Base-by-base conservation (phyloP, 1,140 invertebrate genomes). In the Camponotus vicinus region DNA sequence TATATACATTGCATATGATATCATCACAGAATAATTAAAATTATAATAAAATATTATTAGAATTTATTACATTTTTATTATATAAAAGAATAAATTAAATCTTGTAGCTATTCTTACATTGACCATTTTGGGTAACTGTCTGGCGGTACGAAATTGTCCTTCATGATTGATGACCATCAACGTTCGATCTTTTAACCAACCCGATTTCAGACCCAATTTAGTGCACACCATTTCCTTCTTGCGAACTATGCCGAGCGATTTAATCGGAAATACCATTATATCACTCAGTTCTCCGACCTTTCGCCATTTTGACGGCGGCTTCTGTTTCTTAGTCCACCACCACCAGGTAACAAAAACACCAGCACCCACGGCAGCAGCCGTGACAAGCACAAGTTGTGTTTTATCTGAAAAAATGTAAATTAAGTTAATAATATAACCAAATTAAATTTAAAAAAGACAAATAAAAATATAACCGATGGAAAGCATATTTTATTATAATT, bases 71-170 rank as follows among this genome's bases (percentile, higher is more conserved):
- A 11, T 15, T 42, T 7, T 78, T 18, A 34, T 21, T 9, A 21
- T 52, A 27, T 0, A 69, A 15, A n/a, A 45, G 11, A 66, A 15
- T 13, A 37, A 34, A 67, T 5, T 45, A 18, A 63, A 61, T 75
- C 8, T 5, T n/a, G 1, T 15, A 80, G 37, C 11, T 34, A 59
- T 64, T 85, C 83, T 85, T 45, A 96, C 96, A 90, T 94, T 92
- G 4, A 96, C 91, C 95, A 96, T 96, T 76, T 93, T 94, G 0
- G 96, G 96, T 78, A 93, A 92, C 45, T 95, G 94, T 79, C 96
- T 93, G 0, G 92, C 96, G 1, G 96, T 96, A 7, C 96, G 89
- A 89, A 96, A 96, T 85, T 95, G 93, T 0, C 95, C 94, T 8
- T 95, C 90, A 1, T 94, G 88, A 84, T 96, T 95, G 18, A 96